Evolutionary conservation across 2,797 vertebrate genomes (phyloP).

Genomic region (Acipenser oxyrinchus): DNA sequence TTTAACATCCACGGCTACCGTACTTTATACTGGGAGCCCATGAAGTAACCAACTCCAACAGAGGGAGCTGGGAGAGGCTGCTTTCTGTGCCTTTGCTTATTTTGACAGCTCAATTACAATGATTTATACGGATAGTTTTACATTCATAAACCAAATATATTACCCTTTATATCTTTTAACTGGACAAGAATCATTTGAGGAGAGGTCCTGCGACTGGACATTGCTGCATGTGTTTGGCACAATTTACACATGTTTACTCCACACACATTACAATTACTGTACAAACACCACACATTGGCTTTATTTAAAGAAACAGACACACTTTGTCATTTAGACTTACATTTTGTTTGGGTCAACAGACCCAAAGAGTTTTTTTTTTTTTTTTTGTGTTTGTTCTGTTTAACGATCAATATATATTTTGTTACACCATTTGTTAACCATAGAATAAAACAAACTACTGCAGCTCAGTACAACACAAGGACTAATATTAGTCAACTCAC

Average conservation of each 20-base stretch:
- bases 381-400: constrained; percentile 38
- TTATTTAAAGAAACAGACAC: constrained; percentile 71
- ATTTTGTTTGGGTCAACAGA: constrained; percentile 97
- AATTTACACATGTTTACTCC: constrained; percentile 13
- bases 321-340: constrained; percentile 99
- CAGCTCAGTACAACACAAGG: constrained; percentile 68
- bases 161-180: too few relatives aligned
- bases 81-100: too few relatives aligned
- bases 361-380: constrained; percentile 83
- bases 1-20: too few relatives aligned
- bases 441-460: constrained; percentile 66
- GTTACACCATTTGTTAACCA: constrained; percentile 47
- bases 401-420: constrained; percentile 15
- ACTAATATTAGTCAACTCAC: constrained; percentile 52
- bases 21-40: too few relatives aligned
- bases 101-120: too few relatives aligned
- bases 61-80: too few relatives aligned
- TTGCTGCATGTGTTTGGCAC: neutral
- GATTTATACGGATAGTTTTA: too few relatives aligned
- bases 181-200: too few relatives aligned
- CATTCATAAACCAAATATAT: too few relatives aligned
- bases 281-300: constrained; percentile 59
- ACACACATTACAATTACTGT: constrained; percentile 34
- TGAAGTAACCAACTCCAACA: too few relatives aligned
- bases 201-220: too few relatives aligned